Percentiles rank a stretch among this genome's conserved stretches.
phyloP scores from a whole-genome alignment of 2,888 invertebrate genomes.

The Zaprionus lineosus region DNA sequence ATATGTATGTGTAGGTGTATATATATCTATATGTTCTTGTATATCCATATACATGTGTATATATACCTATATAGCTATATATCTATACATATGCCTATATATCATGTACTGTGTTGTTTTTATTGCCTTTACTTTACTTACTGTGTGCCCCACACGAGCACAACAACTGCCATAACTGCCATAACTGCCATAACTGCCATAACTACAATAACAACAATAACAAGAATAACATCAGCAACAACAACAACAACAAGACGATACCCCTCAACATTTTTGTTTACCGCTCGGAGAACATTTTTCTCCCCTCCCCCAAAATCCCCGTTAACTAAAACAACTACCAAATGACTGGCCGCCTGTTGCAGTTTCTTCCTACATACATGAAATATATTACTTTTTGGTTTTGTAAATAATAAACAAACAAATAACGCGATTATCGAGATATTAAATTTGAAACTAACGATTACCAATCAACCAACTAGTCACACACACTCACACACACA shows the following conservation, averaged over 20 bases:
- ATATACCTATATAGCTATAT: conserved; percentile 40
- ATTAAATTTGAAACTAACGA: conserved; percentile 52
- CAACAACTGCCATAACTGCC: conserved; percentile 6
- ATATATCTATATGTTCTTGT: conserved; percentile 32
- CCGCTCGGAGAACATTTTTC: conserved; percentile 11
- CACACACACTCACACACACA: conserved; percentile 34
- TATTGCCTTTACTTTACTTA: conserved; percentile 66
- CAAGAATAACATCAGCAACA: too few species aligned
- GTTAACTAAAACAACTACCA: too few species aligned
- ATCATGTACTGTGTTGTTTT: conserved; percentile 58
- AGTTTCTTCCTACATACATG: conserved; percentile 15
- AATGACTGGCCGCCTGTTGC: conserved; percentile 51
- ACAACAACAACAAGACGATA: conserved; percentile 7
- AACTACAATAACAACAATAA: too few species aligned
- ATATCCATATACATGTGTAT: conserved; percentile 28
- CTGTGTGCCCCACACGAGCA: conserved; percentile 14
- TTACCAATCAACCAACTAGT: conserved; percentile 53
- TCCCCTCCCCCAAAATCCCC: too few species aligned
- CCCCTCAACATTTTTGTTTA: too few species aligned
- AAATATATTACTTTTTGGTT: conserved; percentile 80
- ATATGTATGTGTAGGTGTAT: conserved; percentile 36
- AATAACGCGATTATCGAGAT: conserved; percentile 19
- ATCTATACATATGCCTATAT: conserved; percentile 32
- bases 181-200: neutral
- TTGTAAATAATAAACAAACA: conserved; percentile 65